These are phyloP conservation scores for Sesamia inferens DNA, from an alignment of 2,888 invertebrate species.

Conservation along the genomic window DNA sequence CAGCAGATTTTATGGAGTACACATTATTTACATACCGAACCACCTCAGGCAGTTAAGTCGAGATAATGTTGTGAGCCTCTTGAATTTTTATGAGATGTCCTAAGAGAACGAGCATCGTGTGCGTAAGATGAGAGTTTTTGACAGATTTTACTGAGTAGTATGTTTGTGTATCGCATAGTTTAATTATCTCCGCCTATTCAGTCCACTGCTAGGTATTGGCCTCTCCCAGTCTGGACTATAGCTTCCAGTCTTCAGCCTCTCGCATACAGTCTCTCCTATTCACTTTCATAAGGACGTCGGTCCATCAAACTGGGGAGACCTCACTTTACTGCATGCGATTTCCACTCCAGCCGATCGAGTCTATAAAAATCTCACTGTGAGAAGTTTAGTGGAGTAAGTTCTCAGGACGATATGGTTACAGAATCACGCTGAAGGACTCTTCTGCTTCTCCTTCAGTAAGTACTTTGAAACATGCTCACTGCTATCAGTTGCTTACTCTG, in stretches of 20 bases:
- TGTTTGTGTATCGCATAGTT: not conserved
- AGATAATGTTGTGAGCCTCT: slow-evolving; percentile 13
- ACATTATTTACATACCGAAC: slow-evolving; percentile 44
- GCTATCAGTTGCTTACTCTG: not conserved
- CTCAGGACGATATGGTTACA: too few relatives aligned
- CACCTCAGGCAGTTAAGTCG: slow-evolving; percentile 32
- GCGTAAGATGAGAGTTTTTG: slow-evolving; percentile 8
- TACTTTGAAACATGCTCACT: not conserved
- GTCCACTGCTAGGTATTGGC: not conserved
- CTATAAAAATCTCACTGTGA: too few relatives aligned
- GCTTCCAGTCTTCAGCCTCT: not conserved
- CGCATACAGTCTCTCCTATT: not conserved
- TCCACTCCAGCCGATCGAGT: not conserved
- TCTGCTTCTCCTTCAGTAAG: not conserved
- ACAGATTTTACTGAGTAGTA: not conserved
- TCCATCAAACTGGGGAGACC: not conserved
- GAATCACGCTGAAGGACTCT: not conserved
- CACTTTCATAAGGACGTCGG: not conserved
- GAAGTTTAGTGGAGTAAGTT: too few relatives aligned
- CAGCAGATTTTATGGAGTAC: slow-evolving; percentile 36
- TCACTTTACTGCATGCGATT: not conserved
- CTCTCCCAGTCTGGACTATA: not conserved
- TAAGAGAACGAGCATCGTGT: not conserved
- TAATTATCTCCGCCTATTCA: not conserved
- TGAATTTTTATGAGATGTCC: slow-evolving; percentile 33